phyloP scores from a whole-genome alignment of 2,797 vertebrate genomes.

The Oryzias dopingdopingensis region DNA sequence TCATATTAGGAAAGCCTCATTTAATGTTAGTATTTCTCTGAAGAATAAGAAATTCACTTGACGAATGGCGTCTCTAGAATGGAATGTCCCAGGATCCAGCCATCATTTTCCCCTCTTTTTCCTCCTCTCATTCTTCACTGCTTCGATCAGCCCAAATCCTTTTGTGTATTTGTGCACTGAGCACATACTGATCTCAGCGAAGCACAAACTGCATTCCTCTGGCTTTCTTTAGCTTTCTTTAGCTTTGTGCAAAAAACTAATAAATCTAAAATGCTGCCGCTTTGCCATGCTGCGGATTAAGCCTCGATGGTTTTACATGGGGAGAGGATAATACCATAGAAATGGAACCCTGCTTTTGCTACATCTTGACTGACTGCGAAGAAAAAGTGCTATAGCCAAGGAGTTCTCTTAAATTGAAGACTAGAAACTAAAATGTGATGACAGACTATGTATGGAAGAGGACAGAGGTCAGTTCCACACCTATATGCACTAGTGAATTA shows the following conservation, averaged over 20 bases:
- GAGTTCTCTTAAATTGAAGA: conserved; percentile 52
- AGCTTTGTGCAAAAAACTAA: conserved; percentile 65
- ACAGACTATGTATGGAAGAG: conserved; percentile 1
- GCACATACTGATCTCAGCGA: conserved; percentile 65
- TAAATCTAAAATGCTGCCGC: conserved; percentile 67
- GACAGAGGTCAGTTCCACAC: conserved; percentile 3
- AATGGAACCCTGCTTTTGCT: conserved; percentile 61
- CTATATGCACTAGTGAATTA: not conserved
- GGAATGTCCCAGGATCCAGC: conserved; percentile 43
- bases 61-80: conserved; percentile 70
- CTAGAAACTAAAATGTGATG: conserved; percentile 21
- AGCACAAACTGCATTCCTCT: conserved; percentile 63
- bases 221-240: conserved; percentile 64
- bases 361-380: conserved; percentile 38
- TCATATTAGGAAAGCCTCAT: conserved; percentile 69
- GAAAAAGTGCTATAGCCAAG: conserved; percentile 38
- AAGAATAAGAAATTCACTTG: conserved; percentile 71
- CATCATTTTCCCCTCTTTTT: conserved; percentile 23
- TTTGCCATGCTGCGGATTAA: conserved; percentile 64
- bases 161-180: conserved; percentile 61
- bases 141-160: conserved; percentile 53
- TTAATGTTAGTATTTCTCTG: conserved; percentile 68
- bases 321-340: conserved; percentile 64
- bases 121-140: conserved; percentile 37
- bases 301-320: conserved; percentile 64